phyloP scores from a whole-genome alignment of 2,113 vertebrate genomes.

The Galbula dea region DNA sequence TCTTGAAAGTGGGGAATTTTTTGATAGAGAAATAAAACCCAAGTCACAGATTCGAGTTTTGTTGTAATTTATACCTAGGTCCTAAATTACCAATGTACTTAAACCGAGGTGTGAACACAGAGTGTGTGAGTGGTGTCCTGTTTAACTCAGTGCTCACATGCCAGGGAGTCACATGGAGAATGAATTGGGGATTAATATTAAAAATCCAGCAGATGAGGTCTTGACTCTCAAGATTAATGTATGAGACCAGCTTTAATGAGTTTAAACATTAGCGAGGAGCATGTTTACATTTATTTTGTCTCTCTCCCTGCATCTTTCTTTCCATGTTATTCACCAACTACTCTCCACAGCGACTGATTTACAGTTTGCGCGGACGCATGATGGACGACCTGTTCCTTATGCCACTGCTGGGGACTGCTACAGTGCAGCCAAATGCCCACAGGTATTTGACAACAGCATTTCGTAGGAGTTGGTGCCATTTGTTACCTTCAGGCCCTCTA shows the following conservation, averaged over 20 bases:
- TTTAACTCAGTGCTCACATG: neutral
- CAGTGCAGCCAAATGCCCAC: slow-evolving; percentile 89
- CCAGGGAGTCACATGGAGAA: neutral
- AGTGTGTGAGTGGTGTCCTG: neutral
- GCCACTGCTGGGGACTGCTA: slow-evolving; percentile 97
- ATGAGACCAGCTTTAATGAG: neutral
- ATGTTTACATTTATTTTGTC: neutral
- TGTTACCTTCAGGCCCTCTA: neutral
- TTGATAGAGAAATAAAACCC: neutral
- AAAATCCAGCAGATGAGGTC: neutral
- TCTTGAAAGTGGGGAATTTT: neutral
- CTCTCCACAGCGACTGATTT: slow-evolving; percentile 86
- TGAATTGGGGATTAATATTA: neutral
- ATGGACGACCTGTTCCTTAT: slow-evolving; percentile 89
- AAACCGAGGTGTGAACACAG: neutral
- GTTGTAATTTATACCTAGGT: neutral
- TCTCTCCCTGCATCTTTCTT: neutral
- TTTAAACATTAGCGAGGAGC: neutral
- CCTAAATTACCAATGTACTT: neutral
- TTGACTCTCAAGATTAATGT: neutral
- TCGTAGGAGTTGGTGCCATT: neutral
- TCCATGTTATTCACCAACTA: neutral
- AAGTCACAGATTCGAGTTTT: neutral
- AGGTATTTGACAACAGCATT: slow-evolving; percentile 77
- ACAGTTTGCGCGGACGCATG: slow-evolving; percentile 85